Evolutionary conservation across 2,113 vertebrate species (phyloP), one percentile per base, ranked within the genome.

Genomic region (Platichthys flesus): DNA sequence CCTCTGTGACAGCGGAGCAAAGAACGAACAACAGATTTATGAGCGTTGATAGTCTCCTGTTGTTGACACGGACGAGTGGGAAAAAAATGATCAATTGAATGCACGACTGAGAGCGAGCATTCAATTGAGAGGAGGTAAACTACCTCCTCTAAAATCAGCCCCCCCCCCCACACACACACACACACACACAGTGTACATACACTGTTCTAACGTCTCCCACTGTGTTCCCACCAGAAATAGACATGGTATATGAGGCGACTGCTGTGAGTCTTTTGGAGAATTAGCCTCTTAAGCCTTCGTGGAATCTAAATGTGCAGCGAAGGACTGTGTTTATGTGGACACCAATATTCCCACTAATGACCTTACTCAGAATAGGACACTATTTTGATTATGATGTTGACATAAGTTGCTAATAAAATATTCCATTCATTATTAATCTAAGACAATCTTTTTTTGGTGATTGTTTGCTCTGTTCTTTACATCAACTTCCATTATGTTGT

Each of bases 151-250:
- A 31, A 71, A 10, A 64, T 63, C 26, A 18, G 26, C 8, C 51
- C 40, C 51, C 16, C 56, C 24, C 24, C 23, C 23, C 23, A 23
- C 23, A 23, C 23, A 23, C 23, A 23, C 23, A 23, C 23, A 23
- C 23, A 23, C 52, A 23, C 63, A 59, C 21, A 51, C n/a, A 52
- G 40, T 57, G 49, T 52, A 12, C 20, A 59, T 21, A 20, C 18
- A 72, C 20, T 64, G 68, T 61, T 40, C 49, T 66, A 71, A 67
- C 63, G 57, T 49, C 49, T 61, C 55, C 76, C 60, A 82, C 59
- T 21, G 16, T 23, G 63, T 45, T 81, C 67, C 77, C 62, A 60
- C 21, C 6, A 65, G 77, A 83, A 67, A 69, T 58, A 71, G 49
- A 66, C 28, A 28, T 59, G 77, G 85, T 61, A 64, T 49, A 70